Evolutionary conservation across 1,140 invertebrate genomes (phyloP).

Genomic region (Apis dorsata): DNA sequence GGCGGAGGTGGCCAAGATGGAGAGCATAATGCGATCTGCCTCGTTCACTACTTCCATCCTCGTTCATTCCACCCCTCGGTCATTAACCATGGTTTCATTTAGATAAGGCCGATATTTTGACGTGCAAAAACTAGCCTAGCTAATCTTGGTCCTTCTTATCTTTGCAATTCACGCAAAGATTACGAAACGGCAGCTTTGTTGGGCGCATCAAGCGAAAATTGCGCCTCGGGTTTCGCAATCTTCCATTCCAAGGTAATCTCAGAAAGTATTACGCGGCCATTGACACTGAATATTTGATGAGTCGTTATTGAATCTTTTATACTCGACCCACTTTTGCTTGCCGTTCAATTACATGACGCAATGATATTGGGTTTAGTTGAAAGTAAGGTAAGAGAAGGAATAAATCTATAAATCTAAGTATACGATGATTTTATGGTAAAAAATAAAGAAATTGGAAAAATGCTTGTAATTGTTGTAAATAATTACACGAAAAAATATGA

Average conservation of each 20-base stretch:
- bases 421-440: background rate
- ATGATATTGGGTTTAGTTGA: background rate
- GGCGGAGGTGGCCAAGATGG: constrained; percentile 40
- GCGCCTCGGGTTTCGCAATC: background rate
- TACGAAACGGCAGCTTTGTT: background rate
- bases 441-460: too few relatives aligned
- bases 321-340: background rate
- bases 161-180: constrained; percentile 42
- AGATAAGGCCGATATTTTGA: constrained; percentile 61
- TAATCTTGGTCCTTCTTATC: constrained; percentile 56
- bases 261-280: constrained; percentile 14
- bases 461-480: too few relatives aligned
- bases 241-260: background rate
- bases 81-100: constrained; percentile 51
- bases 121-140: constrained; percentile 51
- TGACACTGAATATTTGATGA: constrained; percentile 8
- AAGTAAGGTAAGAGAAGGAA: too few relatives aligned
- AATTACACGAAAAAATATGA: too few relatives aligned
- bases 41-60: constrained; percentile 36
- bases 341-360: background rate
- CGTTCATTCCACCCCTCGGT: background rate
- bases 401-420: background rate
- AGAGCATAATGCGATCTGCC: constrained; percentile 54
- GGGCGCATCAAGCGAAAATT: constrained; percentile 32
- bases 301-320: background rate